Conservation (phyloP, 2,113 vertebrate genomes). For the Mirza zaza region DNA sequence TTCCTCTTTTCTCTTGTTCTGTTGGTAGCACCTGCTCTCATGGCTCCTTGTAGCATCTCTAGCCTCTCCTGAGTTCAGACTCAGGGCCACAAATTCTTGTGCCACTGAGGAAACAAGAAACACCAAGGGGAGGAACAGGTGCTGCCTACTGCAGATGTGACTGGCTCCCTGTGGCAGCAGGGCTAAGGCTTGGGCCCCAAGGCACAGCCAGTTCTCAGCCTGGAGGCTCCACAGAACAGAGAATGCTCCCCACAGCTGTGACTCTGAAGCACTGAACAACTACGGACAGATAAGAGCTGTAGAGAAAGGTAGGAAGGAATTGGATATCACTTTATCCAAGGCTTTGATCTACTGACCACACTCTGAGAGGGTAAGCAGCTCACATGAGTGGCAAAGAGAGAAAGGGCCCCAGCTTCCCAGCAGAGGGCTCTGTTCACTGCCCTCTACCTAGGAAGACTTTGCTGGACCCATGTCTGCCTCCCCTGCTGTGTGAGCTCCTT, state of each 20-base stretch:
- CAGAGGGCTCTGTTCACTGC: neutral
- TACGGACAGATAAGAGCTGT: neutral
- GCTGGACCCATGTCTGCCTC: neutral
- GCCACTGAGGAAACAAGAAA: neutral
- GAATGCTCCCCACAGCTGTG: neutral
- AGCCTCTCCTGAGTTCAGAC: neutral
- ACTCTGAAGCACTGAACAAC: neutral
- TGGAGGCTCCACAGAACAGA: neutral
- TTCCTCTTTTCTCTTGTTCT: neutral
- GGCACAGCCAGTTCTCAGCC: neutral
- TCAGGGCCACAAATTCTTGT: neutral
- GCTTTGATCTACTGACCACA: neutral
- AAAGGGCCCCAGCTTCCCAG: neutral
- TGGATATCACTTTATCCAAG: neutral
- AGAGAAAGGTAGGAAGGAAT: neutral
- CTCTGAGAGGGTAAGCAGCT: neutral
- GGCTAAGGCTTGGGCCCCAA: neutral
- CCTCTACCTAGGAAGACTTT: neutral
- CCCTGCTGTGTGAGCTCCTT: neutral
- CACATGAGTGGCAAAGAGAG: neutral
- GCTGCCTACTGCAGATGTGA: neutral
- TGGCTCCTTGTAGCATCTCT: neutral
- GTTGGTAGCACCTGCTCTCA: neutral
- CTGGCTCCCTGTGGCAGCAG: neutral
- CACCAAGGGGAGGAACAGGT: neutral